Evolutionary conservation across 92 coral and sea anemone genomes (phyloP).

Genomic region (Actinernus sp.): DNA sequence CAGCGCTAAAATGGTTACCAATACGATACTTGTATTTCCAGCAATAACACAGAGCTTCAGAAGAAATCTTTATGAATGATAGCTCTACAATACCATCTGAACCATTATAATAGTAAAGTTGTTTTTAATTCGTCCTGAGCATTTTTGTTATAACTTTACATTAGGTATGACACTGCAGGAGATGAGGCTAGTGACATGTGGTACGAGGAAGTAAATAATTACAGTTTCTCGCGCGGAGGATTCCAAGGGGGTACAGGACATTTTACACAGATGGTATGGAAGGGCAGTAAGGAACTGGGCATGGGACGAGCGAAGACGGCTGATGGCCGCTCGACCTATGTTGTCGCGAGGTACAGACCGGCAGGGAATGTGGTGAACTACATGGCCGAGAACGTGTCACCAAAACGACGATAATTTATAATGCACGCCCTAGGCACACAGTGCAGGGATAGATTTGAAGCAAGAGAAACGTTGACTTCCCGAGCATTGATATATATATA

Average conservation of each 20-base stretch:
- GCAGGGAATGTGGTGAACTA: constrained; percentile 74
- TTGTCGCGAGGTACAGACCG: constrained; percentile 78
- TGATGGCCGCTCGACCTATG: constrained; percentile 69
- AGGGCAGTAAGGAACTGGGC: constrained; percentile 75
- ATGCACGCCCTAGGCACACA: no score
- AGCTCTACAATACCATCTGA: no score
- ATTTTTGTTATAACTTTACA: constrained; percentile 51
- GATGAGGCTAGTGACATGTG: constrained; percentile 76
- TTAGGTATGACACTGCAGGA: constrained; percentile 71
- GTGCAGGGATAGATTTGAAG: no score
- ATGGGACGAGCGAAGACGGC: constrained; percentile 73
- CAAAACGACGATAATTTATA: constrained; percentile 42
- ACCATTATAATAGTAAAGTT: no score
- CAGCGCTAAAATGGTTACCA: no score
- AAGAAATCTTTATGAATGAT: no score
- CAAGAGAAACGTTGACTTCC: no score
- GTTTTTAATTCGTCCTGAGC: no score
- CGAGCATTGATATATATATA: no score
- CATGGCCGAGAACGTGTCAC: constrained; percentile 54
- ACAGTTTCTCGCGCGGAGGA: constrained; percentile 61
- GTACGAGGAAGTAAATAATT: constrained; percentile 80
- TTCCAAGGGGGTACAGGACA: constrained; percentile 80
- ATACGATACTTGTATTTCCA: no score
- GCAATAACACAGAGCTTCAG: no score
- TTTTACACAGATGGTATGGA: constrained; percentile 89